A percentile compares a stretch with the other conserved stretches of the same genome.
Conservation (phyloP, 2,113 vertebrate genomes). For the Phodopus roborovskii region DNA sequence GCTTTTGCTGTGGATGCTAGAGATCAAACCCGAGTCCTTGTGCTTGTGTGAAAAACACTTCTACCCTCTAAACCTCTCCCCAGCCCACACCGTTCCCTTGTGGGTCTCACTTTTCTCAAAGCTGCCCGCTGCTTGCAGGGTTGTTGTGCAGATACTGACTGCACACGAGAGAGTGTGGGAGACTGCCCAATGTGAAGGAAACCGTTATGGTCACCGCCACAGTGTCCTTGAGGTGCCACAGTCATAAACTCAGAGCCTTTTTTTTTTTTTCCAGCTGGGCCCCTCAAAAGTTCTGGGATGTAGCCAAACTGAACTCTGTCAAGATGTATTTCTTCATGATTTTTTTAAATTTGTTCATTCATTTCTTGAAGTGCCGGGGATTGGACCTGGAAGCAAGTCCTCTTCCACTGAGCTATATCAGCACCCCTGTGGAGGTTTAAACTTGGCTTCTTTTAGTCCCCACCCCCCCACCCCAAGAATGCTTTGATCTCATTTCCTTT, state of each 20-base stretch:
- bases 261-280: not conserved
- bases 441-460: not conserved
- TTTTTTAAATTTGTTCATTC: not conserved
- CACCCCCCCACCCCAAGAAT: not conserved
- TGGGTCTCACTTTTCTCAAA: not conserved
- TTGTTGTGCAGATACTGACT: not conserved
- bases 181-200: not conserved
- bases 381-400: not conserved
- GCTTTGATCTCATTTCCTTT: not conserved
- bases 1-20: not conserved
- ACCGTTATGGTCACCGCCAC: fast-evolving
- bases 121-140: not conserved
- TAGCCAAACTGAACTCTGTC: not conserved
- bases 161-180: not conserved
- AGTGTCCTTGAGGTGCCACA: fast-evolving
- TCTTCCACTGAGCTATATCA: not conserved
- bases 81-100: not conserved
- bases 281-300: not conserved
- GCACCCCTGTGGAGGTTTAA: not conserved
- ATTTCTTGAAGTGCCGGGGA: not conserved
- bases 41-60: not conserved
- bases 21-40: not conserved
- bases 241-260: fast-evolving
- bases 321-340: not conserved
- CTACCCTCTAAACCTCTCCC: too few species aligned